These are phyloP conservation scores for Desmodus rotundus DNA, from an alignment of 2,113 vertebrate species.

Conservation along the genomic window DNA sequence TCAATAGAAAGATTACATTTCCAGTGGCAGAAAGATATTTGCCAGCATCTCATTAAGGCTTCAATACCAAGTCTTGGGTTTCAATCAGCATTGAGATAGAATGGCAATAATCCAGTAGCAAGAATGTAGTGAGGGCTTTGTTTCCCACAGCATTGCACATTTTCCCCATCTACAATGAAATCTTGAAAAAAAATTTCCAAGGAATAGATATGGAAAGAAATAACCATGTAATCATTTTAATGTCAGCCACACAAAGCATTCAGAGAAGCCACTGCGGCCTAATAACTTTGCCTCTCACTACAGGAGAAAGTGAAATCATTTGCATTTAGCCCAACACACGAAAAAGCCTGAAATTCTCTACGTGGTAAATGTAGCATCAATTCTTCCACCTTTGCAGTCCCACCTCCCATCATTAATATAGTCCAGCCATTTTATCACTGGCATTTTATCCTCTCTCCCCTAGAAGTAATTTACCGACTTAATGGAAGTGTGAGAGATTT, in stretches of 20 bases:
- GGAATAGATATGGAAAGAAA: slow-evolving; percentile 74
- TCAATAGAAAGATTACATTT: slow-evolving; percentile 83
- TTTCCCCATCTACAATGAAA: slow-evolving; percentile 67
- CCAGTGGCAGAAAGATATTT: slow-evolving; percentile 85
- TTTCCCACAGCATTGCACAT: slow-evolving; percentile 65
- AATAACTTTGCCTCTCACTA: slow-evolving; percentile 80
- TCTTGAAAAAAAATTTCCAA: slow-evolving; percentile 67
- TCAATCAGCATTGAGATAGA: slow-evolving; percentile 79
- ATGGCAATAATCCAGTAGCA: slow-evolving; percentile 69
- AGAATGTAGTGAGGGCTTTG: slow-evolving; percentile 65
- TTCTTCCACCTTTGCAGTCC: slow-evolving; percentile 68
- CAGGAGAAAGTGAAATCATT: slow-evolving; percentile 77
- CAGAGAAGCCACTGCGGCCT: slow-evolving; percentile 56
- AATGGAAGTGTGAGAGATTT: slow-evolving; percentile 78
- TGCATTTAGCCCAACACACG: slow-evolving; percentile 79
- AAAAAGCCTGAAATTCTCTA: slow-evolving; percentile 77
- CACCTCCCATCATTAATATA: slow-evolving; percentile 79
- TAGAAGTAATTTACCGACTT: slow-evolving; percentile 80
- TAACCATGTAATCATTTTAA: slow-evolving; percentile 75
- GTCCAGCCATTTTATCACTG: slow-evolving; percentile 61
- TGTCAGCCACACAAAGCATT: slow-evolving; percentile 67
- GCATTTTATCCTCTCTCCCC: slow-evolving; percentile 73
- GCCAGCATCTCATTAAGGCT: slow-evolving; percentile 81
- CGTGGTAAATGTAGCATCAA: slow-evolving; percentile 75
- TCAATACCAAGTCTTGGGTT: slow-evolving; percentile 78